Evolutionary conservation across 2,797 vertebrate species (phyloP).

Genomic region (Falco peregrinus): DNA sequence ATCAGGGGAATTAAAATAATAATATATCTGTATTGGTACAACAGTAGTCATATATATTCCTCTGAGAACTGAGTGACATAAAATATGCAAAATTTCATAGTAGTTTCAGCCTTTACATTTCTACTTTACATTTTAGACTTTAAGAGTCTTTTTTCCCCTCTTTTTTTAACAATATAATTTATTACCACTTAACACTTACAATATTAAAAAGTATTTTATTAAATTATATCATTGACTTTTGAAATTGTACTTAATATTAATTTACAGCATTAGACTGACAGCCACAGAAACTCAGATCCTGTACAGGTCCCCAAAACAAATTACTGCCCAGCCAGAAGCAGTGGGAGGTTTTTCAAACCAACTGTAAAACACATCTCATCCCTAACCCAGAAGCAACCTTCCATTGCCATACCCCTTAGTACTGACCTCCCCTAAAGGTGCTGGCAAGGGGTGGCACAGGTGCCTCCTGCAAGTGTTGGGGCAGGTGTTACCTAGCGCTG

Average conservation of each 20-base stretch:
- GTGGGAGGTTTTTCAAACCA: neutral
- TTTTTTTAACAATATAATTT: neutral
- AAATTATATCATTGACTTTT: neutral
- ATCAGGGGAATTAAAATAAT: conserved; percentile 39
- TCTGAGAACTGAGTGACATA: neutral
- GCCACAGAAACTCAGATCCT: neutral
- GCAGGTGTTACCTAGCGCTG: neutral
- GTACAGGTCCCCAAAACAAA: neutral
- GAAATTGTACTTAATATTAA: neutral
- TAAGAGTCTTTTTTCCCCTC: neutral
- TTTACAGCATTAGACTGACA: neutral
- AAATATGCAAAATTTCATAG: neutral
- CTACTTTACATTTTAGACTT: neutral
- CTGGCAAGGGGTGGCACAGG: neutral
- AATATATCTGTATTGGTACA: neutral
- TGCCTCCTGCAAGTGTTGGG: accelerated
- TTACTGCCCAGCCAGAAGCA: neutral
- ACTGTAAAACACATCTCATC: neutral
- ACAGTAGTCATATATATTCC: neutral
- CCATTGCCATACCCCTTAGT: too few relatives aligned
- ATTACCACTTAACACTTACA: neutral
- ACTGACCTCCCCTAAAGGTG: neutral
- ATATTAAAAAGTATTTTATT: neutral
- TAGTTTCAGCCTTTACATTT: neutral
- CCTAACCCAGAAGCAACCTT: neutral